A percentile compares a stretch with the other conserved stretches of the same genome.
Conservation (phyloP, 2,888 invertebrate species). For the Homarus gammarus region DNA sequence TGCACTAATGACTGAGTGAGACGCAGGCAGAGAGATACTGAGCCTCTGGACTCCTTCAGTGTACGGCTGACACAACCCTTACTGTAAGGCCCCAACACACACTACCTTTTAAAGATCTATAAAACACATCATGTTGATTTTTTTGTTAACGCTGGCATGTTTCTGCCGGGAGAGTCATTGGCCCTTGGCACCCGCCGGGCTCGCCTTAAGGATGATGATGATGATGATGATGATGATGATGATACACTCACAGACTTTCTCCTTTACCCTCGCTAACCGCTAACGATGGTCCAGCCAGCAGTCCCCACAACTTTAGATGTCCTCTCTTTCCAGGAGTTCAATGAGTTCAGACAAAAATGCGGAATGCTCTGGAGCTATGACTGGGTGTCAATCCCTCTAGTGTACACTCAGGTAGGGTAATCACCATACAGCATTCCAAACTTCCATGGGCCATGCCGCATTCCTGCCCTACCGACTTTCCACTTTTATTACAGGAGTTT, state of each 20-base stretch:
- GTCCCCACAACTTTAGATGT: slow-evolving; percentile 45
- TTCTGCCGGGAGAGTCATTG: background rate
- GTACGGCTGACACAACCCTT: background rate
- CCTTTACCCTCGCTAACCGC: slow-evolving; percentile 6
- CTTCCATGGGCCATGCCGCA: slow-evolving; percentile 8
- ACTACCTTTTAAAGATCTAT: background rate
- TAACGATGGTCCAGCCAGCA: slow-evolving; percentile 4
- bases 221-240: no score
- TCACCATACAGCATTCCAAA: background rate
- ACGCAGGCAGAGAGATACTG: no score
- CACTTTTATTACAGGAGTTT: slow-evolving; percentile 59
- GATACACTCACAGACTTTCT: background rate
- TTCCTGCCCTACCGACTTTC: slow-evolving; percentile 4
- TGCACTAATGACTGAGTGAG: background rate
- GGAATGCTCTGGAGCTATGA: slow-evolving; percentile 84
- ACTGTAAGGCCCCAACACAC: background rate
- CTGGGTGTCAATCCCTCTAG: slow-evolving; percentile 84
- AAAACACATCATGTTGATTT: no score
- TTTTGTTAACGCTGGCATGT: background rate
- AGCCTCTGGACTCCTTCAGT: no score
- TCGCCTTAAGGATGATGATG: no score
- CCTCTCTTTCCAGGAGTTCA: slow-evolving; percentile 81
- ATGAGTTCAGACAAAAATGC: slow-evolving; percentile 82
- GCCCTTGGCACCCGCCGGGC: background rate
- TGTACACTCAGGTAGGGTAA: slow-evolving; percentile 82